Percentiles rank a stretch among this genome's conserved stretches.
These are phyloP conservation scores for Limnodromus scolopaceus DNA, from an alignment of 2,797 vertebrate species.

Conservation along the genomic window DNA sequence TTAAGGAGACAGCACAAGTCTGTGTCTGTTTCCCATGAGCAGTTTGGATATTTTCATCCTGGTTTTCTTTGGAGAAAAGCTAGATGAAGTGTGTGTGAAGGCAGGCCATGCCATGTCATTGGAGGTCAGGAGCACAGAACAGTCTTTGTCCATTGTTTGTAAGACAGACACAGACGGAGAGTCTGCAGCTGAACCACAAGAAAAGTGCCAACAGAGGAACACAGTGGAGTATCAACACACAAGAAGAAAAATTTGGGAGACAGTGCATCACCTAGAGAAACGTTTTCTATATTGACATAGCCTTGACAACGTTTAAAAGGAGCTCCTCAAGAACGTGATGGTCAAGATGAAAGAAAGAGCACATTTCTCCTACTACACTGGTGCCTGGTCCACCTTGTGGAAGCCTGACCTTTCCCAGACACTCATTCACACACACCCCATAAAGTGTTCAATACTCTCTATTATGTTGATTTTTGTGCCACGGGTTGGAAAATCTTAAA, in stretches of 20 bases:
- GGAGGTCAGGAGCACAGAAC: neutral
- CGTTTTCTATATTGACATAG: neutral
- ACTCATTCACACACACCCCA: neutral
- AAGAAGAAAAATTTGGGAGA: neutral
- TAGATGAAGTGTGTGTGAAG: neutral
- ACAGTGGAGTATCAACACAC: neutral
- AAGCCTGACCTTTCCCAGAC: neutral
- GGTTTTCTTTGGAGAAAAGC: neutral
- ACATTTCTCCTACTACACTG: neutral
- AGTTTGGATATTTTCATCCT: neutral
- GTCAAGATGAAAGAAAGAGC: neutral
- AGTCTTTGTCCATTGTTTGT: neutral
- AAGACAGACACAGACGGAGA: neutral
- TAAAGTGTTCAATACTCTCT: neutral
- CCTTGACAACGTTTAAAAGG: neutral
- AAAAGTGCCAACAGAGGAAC: neutral
- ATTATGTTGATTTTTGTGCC: neutral
- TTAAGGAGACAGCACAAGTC: neutral
- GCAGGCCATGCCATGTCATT: neutral
- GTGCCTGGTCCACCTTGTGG: neutral
- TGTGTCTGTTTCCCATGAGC: neutral
- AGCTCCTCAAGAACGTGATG: neutral
- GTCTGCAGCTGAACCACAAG: neutral
- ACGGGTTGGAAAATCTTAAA: neutral
- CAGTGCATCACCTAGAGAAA: neutral